Base-by-base conservation (phyloP, 2,797 vertebrate genomes). In the Menidia menidia region DNA sequence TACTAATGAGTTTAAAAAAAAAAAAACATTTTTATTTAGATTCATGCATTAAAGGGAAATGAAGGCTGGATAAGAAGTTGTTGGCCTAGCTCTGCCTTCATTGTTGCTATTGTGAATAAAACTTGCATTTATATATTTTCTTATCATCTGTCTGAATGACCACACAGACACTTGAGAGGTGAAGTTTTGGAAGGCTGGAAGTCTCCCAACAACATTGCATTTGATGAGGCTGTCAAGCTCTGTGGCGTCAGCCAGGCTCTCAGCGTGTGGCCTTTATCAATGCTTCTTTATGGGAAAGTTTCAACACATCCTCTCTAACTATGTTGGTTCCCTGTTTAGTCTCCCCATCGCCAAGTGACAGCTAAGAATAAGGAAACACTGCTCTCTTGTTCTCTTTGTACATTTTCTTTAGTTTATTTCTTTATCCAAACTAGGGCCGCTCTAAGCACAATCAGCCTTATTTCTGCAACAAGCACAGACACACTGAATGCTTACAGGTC, bases 211-310 rank as follows among this genome's bases (percentile, higher is more conserved):
- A 77, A 62, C 78, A 14, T 73, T 1, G 73, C 76, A 43, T 78
- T 87, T 84, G 88, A 90, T 75, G 73, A 85, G 86, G 84, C 85
- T 89, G 90, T 91, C 88, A 87, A 60, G 74, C 77, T 75, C 78
- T 18, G n/a, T 83, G 56, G 58, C 67, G 50, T 87, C 83, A 84
- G 88, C 90, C 87, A 82, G 84, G 9, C 83, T 71, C 91, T 82
- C 92, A 88, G 89, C 88, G 64, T 92, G 92, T 80, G 87, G 84
- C 91, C 86, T 76, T 71, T 74, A 73, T 84, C 77, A 83, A 48
- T 68, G 42, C 60, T 35, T 73, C 73, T 87, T 83, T 84, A 80
- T 87, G 60, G 77, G 72, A 69, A 88, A 89, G 86, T 90, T 89
- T 88, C 83, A 85, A 93, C 88, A 91, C 87, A 88, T 82, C 84